Conservation (phyloP, 2,888 invertebrate species). For the Carabus problematicus region DNA sequence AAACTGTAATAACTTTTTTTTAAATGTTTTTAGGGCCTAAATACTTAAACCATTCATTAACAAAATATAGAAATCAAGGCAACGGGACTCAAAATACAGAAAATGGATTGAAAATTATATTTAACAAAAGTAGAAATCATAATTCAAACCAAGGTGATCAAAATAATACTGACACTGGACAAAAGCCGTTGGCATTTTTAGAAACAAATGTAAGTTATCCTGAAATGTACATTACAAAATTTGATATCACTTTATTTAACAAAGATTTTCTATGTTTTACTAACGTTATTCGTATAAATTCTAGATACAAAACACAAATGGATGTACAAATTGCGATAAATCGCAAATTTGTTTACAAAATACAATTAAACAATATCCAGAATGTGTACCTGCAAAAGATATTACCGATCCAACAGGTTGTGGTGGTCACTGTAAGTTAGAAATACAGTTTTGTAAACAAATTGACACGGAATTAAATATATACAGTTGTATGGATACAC, state of each 20-base stretch:
- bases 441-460: slow-evolving; percentile 69
- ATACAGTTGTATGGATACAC: slow-evolving; percentile 64
- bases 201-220: not conserved
- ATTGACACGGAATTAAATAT: slow-evolving; percentile 64
- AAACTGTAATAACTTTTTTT: not conserved
- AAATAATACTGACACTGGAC: not conserved
- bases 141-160: not conserved
- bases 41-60: not conserved
- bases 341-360: slow-evolving; percentile 54
- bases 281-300: not conserved
- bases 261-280: no score
- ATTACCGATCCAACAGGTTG: slow-evolving; percentile 63
- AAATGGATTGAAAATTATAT: slow-evolving; percentile 4
- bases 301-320: slow-evolving; percentile 13
- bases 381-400: slow-evolving; percentile 52
- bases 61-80: not conserved
- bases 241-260: no score
- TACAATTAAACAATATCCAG: slow-evolving; percentile 50
- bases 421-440: slow-evolving; percentile 70
- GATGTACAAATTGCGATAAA: slow-evolving; percentile 49
- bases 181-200: not conserved
- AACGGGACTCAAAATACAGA: not conserved
- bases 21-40: not conserved
- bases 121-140: not conserved
- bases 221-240: not conserved